Conservation (phyloP, 2,113 vertebrate genomes). For the human region DNA sequence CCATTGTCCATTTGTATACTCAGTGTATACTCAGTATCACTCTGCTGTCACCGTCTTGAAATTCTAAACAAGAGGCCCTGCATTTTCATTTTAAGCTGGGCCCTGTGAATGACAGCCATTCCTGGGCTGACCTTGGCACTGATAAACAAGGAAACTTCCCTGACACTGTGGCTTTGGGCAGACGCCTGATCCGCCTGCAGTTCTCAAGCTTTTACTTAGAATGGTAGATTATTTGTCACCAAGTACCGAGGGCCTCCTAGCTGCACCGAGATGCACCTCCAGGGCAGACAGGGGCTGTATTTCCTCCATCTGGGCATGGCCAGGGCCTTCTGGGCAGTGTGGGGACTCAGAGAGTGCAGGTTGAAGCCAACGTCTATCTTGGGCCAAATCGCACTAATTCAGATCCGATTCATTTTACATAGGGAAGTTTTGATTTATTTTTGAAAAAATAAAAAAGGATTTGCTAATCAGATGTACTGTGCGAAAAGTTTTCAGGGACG, state of each 20-base stretch:
- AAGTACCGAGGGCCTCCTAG: not conserved
- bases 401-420: not conserved
- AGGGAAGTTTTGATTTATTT: not conserved
- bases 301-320: too few relatives aligned
- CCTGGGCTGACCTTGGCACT: not conserved
- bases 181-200: not conserved
- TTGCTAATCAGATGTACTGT: not conserved
- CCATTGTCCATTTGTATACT: accelerated
- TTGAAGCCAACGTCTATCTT: not conserved
- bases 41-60: accelerated
- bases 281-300: not conserved
- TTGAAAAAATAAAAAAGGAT: not conserved
- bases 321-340: not conserved
- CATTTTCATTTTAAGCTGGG: not conserved
- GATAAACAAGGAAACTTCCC: not conserved
- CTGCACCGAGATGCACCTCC: not conserved
- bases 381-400: not conserved
- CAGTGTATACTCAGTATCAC: not conserved
- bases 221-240: not conserved
- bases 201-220: not conserved
- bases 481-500: not conserved
- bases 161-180: not conserved
- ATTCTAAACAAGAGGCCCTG: not conserved
- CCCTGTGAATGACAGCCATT: not conserved
- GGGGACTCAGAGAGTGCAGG: not conserved